These are phyloP conservation scores for Habropoda laboriosa DNA, from an alignment of 1,140 invertebrate genomes.

Conservation along the genomic window DNA sequence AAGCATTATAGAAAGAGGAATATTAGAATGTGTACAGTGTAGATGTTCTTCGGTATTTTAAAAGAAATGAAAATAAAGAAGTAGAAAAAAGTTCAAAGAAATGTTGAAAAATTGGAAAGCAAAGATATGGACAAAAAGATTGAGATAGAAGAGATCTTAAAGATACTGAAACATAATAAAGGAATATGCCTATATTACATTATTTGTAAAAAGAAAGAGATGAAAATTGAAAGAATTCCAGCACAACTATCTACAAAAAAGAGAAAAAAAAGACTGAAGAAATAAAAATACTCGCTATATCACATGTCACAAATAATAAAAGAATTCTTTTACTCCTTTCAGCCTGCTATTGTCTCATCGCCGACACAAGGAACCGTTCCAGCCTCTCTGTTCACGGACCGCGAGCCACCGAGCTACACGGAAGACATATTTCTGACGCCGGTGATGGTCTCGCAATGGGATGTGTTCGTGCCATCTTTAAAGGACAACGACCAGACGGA, in stretches of 20 bases:
- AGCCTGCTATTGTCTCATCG: not conserved
- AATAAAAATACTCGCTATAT: too few species aligned
- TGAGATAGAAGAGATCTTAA: too few species aligned
- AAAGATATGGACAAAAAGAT: too few species aligned
- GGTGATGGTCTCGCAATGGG: not conserved
- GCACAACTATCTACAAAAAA: not conserved
- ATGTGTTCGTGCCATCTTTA: not conserved
- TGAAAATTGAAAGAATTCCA: too few species aligned
- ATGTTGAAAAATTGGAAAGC: too few species aligned
- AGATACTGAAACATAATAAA: too few species aligned
- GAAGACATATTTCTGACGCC: conserved; percentile 1
- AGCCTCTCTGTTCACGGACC: not conserved
- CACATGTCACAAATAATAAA: not conserved
- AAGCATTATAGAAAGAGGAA: not conserved
- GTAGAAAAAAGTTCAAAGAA: too few species aligned
- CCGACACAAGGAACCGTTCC: not conserved
- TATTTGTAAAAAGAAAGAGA: too few species aligned
- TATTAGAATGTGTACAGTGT: too few species aligned
- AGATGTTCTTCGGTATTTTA: too few species aligned
- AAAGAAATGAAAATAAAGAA: too few species aligned
- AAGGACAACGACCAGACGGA: conserved; percentile 4
- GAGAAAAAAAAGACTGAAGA: not conserved
- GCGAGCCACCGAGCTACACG: not conserved
- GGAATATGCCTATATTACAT: too few species aligned
- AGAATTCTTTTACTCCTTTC: not conserved